Base-by-base conservation (phyloP, 2,113 vertebrate genomes). In the Pachypanchax playfairii region DNA sequence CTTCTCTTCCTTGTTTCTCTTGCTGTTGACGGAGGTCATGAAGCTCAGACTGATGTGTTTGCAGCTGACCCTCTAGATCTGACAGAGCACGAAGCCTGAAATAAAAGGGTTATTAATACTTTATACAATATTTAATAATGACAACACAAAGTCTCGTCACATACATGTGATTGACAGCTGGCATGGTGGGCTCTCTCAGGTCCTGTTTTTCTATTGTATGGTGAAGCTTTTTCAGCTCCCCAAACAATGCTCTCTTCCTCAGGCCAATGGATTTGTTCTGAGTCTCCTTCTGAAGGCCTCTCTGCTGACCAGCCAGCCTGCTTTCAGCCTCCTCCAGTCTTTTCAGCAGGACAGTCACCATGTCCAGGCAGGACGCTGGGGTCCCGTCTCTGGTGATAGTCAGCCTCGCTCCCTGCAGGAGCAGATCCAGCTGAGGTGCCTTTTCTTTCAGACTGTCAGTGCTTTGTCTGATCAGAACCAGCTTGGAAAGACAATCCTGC, bases 101-200 rank as follows among this genome's bases (percentile, higher is more conserved):
- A 35, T 18, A 4, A 64, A 8, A 47, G 10, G 1, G 25, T 36
- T 6, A 41, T 52, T 10, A 20, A 12, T 2, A 50, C 1, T 6
- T 15, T 1, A 33, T 21, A 15, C 6, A 0, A 2, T 13, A 11
- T 47, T 46, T n/a, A 6, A 51, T 42, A 3, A 0, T 17, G 43
- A 29, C 12, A 14, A 7, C n/a, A 28, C 17, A 25, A 46, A 26
- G n/a, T 13, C 4, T 12, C 1, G 1, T 11, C n/a, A 20, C 26
- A 29, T 51, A 98, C 97, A 94, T 94, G 69, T 94, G 91, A 20
- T 96, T 95, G 22, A 98, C 79, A 11, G 95, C 95, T 10, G 94
- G 96, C 56, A 92, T 87, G 13, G 94, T 96, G 28, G 95, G 91
- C 78, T 99, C 97, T 67, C 91, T 95, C 35, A 98, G 87, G 8